Evolutionary conservation across 2,888 invertebrate genomes (phyloP).

Genomic region (Caenorhabditis imperialis): DNA sequence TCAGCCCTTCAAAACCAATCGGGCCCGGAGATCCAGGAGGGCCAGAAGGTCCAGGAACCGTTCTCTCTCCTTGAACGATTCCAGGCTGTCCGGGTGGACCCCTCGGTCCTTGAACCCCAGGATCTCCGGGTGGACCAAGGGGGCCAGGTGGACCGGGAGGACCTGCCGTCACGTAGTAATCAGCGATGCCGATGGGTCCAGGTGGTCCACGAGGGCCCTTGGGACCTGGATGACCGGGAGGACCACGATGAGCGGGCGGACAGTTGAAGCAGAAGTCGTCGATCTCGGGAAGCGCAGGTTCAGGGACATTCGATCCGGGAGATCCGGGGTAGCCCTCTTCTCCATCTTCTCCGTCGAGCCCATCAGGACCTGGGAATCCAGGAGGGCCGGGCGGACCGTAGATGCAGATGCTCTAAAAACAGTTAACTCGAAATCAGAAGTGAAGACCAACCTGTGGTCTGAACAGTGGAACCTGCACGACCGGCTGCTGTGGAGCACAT

Average conservation of each 20-base stretch:
- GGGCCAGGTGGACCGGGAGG: constrained; percentile 50
- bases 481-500: constrained; percentile 1
- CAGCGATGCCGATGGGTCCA: constrained; percentile 28
- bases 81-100: constrained; percentile 49
- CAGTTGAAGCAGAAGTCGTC: constrained; percentile 68
- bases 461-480: constrained; percentile 9
- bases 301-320: constrained; percentile 29
- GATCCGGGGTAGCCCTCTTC: constrained; percentile 40
- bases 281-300: constrained; percentile 20
- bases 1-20: constrained; percentile 34
- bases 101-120: constrained; percentile 48
- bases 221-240: constrained; percentile 54
- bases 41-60: constrained; percentile 25
- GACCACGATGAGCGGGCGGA: constrained; percentile 62
- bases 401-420: constrained; percentile 39
- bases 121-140: constrained; percentile 54
- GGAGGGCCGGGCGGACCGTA: constrained; percentile 55
- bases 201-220: constrained; percentile 54
- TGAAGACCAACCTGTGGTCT: constrained; percentile 7
- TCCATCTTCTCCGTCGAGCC: constrained; percentile 56
- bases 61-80: neutral
- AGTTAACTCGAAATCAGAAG: neutral
- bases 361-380: constrained; percentile 53
- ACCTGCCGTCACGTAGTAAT: constrained; percentile 35
- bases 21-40: constrained; percentile 50